These are phyloP conservation scores for Anthophora plumipes DNA, from an alignment of 2,888 invertebrate species.

Conservation along the genomic window DNA sequence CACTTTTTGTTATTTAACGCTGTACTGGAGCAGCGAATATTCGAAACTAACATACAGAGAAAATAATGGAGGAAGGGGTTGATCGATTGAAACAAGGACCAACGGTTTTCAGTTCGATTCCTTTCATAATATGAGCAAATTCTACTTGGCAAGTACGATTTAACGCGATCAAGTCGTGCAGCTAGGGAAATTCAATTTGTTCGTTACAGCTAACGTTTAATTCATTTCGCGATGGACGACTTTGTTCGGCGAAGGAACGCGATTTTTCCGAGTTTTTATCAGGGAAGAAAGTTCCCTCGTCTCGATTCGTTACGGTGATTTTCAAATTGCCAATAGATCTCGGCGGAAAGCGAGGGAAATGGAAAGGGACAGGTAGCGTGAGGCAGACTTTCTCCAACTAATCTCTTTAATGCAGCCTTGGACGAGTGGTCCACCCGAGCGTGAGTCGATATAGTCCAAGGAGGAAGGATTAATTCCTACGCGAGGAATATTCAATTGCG, in stretches of 20 bases:
- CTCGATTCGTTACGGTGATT: constrained; percentile 31
- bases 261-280: constrained; percentile 21
- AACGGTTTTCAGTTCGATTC: too few relatives aligned
- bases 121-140: too few relatives aligned
- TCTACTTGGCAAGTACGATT: too few relatives aligned
- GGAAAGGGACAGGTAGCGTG: neutral
- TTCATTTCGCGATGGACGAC: neutral
- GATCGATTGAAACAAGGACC: too few relatives aligned
- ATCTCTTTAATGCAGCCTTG: constrained; percentile 51
- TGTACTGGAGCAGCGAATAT: too few relatives aligned
- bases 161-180: too few relatives aligned
- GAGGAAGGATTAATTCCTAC: constrained; percentile 20
- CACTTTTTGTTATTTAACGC: too few relatives aligned
- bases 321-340: constrained; percentile 17
- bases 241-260: neutral
- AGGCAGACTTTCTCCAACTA: constrained; percentile 12
- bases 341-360: neutral
- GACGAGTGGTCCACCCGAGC: constrained; percentile 11
- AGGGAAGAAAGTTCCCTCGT: constrained; percentile 11
- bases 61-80: too few relatives aligned
- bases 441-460: constrained; percentile 14
- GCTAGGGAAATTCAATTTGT: too few relatives aligned
- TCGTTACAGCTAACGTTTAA: too few relatives aligned
- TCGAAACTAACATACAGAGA: too few relatives aligned
- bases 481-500: constrained; percentile 41